A percentile compares a stretch with the other conserved stretches of the same genome.
Conservation (phyloP, 2,113 vertebrate species). For the Rhinoptilus africanus region DNA sequence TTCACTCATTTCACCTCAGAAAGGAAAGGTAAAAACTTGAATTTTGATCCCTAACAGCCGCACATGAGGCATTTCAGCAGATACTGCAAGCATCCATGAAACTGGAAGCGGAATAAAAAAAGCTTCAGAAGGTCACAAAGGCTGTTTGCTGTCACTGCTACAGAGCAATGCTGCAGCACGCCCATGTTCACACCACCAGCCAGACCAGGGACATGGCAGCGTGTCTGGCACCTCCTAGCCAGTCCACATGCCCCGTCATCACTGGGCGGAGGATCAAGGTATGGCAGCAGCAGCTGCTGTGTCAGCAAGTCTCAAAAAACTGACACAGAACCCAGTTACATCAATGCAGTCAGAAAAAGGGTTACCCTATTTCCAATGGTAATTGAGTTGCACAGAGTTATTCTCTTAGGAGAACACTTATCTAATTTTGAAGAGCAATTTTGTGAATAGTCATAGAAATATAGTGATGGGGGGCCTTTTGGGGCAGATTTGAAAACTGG, state of each 20-base stretch:
- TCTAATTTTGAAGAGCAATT: neutral
- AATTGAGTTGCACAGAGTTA: neutral
- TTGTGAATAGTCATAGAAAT: neutral
- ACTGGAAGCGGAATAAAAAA: neutral
- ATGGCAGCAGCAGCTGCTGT: neutral
- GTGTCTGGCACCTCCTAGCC: neutral
- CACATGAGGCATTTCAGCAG: fast-evolving
- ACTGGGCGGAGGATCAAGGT: fast-evolving
- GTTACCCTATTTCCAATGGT: neutral
- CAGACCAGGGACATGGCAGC: neutral
- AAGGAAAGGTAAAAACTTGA: neutral
- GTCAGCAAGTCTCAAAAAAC: neutral
- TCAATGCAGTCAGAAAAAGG: fast-evolving
- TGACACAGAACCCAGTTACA: neutral
- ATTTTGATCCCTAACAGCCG: neutral
- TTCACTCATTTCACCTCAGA: neutral
- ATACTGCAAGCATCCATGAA: neutral
- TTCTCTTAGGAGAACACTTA: neutral
- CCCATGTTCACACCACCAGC: neutral
- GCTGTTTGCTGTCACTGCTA: neutral
- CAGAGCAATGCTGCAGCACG: fast-evolving
- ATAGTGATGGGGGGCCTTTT: fast-evolving
- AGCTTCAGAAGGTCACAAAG: neutral
- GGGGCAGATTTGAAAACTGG: neutral
- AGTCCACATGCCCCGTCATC: neutral